Conservation (phyloP, 2,113 vertebrate genomes). For the Phocoena phocoena region DNA sequence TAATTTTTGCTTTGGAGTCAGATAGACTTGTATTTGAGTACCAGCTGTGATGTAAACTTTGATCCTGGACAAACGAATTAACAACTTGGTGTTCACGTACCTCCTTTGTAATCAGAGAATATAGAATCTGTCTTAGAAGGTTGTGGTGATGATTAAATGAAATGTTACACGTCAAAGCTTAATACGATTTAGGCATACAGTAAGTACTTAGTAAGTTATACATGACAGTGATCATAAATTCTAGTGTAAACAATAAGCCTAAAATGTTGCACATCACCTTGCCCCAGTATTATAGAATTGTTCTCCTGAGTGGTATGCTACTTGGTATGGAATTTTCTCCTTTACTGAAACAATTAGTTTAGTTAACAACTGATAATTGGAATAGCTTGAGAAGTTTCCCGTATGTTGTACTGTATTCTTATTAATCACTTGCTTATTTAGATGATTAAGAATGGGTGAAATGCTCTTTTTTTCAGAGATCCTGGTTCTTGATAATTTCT, state of each 20-base stretch:
- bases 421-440: conserved; percentile 24
- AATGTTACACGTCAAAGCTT: not conserved
- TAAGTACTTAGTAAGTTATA: not conserved
- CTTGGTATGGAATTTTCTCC: not conserved
- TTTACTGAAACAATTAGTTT: conserved; percentile 26
- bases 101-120: not conserved
- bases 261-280: not conserved
- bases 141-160: not conserved
- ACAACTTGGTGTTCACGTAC: not conserved
- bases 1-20: conserved; percentile 38
- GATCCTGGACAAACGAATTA: not conserved
- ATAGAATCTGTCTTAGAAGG: not conserved
- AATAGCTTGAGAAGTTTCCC: conserved; percentile 20
- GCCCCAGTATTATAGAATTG: not conserved
- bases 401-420: not conserved
- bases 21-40: not conserved
- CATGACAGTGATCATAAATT: not conserved
- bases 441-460: not conserved
- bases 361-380: not conserved
- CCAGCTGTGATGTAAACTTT: not conserved
- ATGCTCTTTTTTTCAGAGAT: conserved; percentile 19
- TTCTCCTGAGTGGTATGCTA: not conserved
- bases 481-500: not conserved
- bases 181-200: not conserved
- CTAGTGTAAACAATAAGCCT: not conserved